Base-by-base conservation (phyloP, 1,140 invertebrate species). In the Plodia interpunctella region DNA sequence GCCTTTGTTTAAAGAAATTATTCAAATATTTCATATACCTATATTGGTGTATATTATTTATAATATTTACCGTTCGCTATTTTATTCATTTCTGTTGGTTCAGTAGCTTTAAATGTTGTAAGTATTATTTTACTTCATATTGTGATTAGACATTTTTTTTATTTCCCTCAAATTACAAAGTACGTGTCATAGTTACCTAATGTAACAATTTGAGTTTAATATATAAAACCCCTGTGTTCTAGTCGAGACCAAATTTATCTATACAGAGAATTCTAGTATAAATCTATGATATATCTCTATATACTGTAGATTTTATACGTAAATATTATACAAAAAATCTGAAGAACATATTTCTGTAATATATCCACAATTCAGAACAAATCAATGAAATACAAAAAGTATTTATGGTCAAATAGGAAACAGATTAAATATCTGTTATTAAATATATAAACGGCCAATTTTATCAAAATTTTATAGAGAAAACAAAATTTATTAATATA, bases 1-100 rank as follows among this genome's bases (percentile, higher is more conserved):
- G 21, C 55, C 32, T 65, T 75, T 72, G 70, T 70, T 75, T 72
- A 65, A 54, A 32, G 3, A 65, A 68, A 67, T 67, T 72, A 44
- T 44, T 44, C 15, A 53, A 21, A 25, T 21, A 53, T 25, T 25
- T 15, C 11, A 20, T 19, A 20, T 20, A 25, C 20, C 13, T 53
- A 21, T 25, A 13, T n/a, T 1, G 18, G 11, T 44, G n/a, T 44
- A 44, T 38, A 38, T 50, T 32, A 10, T 6, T 32, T 10, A 32
- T 32, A 32, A 32, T 9, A 32, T 10, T 32, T 6, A 32, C 4
- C 11, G 10, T 32, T 9, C 10, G 11, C 60, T 65, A 64, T 32
- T 30, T 49, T 61, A 53, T 32, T 56, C 18, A 59, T 52, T 38
- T 62, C 49, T 17, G 21, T 76, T 76, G 74, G 74, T 76, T 76